These are phyloP conservation scores for Cavia porcellus DNA, from an alignment of 2,113 vertebrate species.

Conservation along the genomic window DNA sequence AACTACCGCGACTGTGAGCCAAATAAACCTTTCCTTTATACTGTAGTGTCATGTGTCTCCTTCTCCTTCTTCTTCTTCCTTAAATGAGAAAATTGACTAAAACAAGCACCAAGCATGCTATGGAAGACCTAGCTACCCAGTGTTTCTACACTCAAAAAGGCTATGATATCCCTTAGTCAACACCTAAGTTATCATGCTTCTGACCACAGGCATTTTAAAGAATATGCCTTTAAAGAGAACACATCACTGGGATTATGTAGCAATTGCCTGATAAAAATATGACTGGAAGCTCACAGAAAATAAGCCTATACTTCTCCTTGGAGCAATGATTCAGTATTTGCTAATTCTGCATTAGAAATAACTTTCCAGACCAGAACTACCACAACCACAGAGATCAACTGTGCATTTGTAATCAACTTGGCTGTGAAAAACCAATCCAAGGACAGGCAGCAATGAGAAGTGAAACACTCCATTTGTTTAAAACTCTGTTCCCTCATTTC, in stretches of 20 bases:
- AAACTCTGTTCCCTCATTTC: not conserved
- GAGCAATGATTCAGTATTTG: not conserved
- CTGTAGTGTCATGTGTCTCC: not conserved
- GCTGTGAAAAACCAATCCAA: not conserved
- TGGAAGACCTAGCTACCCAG: not conserved
- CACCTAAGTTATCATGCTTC: not conserved
- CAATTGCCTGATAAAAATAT: not conserved
- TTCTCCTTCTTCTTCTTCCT: not conserved
- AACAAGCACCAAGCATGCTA: not conserved
- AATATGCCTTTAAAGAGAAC: not conserved
- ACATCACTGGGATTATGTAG: not conserved
- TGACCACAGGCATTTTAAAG: not conserved
- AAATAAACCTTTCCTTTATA: not conserved
- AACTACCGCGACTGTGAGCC: not conserved
- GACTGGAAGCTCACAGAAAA: not conserved
- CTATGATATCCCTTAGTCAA: not conserved
- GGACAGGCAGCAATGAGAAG: not conserved
- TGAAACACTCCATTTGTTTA: not conserved
- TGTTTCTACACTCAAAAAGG: not conserved
- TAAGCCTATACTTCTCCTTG: not conserved
- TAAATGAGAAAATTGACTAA: not conserved
- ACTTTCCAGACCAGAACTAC: not conserved
- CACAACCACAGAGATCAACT: not conserved
- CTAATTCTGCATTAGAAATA: not conserved
- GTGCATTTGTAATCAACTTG: not conserved